These are phyloP conservation scores for Oedothorax gibbosus DNA, from an alignment of 1,140 invertebrate genomes.

Conservation along the genomic window DNA sequence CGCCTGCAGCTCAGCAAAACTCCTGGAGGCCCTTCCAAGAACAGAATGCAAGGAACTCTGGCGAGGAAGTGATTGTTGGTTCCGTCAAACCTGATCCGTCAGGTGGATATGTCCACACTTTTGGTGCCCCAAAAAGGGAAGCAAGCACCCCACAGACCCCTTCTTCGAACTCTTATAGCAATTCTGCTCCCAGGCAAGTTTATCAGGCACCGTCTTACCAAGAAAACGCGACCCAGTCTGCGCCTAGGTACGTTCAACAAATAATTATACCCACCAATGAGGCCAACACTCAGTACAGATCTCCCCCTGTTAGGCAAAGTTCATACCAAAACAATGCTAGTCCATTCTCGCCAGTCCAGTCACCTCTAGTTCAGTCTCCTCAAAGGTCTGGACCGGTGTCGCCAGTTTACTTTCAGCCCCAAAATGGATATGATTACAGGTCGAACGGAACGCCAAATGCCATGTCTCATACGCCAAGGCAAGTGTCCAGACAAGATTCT, in stretches of 20 bases:
- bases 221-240: conserved; percentile 12
- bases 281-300: background rate
- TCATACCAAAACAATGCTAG: conserved; percentile 42
- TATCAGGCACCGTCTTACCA: conserved; percentile 16
- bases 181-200: background rate
- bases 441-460: background rate
- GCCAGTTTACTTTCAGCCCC: conserved; percentile 22
- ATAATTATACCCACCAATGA: conserved; percentile 41
- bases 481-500: conserved; percentile 28
- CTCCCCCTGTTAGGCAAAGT: conserved; percentile 15
- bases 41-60: background rate
- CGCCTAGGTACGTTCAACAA: conserved; percentile 41
- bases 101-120: conserved; percentile 55
- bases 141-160: background rate
- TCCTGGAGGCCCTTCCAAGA: conserved; percentile 51
- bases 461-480: background rate
- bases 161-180: background rate
- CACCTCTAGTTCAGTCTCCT: conserved; percentile 1
- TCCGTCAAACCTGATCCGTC: conserved; percentile 39
- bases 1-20: conserved; percentile 12
- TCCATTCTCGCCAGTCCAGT: conserved; percentile 31
- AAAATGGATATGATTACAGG: conserved; percentile 29
- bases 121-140: conserved; percentile 41
- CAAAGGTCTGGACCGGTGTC: conserved; percentile 12
- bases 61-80: conserved; percentile 26